phyloP scores from a whole-genome alignment of 2,797 vertebrate species.

The Erithacus rubecula region DNA sequence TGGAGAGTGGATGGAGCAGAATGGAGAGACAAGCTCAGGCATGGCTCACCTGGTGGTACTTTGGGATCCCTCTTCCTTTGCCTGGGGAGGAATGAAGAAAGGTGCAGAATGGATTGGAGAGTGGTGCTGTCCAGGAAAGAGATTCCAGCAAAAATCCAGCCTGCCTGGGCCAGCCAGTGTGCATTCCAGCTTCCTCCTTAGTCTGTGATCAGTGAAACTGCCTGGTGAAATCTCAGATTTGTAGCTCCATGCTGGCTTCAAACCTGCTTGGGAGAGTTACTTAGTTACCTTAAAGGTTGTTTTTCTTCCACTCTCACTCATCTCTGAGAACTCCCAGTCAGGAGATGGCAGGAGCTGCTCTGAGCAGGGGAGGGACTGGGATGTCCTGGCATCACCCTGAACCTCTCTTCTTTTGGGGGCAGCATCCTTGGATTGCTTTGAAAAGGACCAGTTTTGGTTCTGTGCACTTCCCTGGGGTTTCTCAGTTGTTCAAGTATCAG shows the following conservation, averaged over 20 bases:
- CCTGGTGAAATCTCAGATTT: neutral
- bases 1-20: rapidly evolving
- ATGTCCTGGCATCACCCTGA: neutral
- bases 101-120: neutral
- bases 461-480: rapidly evolving
- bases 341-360: neutral
- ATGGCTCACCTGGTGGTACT: rapidly evolving
- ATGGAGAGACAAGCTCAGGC: neutral
- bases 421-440: neutral
- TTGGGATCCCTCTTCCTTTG: neutral
- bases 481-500: rapidly evolving
- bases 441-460: neutral
- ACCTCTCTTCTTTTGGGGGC: neutral
- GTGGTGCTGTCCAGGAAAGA: neutral
- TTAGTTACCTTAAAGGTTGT: neutral
- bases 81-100: neutral
- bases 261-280: neutral
- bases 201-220: no score
- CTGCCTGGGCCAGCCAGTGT: neutral
- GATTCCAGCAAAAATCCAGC: neutral
- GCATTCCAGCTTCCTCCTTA: neutral
- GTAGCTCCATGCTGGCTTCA: neutral
- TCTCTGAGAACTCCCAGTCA: neutral
- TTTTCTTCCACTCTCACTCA: neutral
- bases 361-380: neutral